These are phyloP conservation scores for Macrophya annulata DNA, from an alignment of 2,888 invertebrate species.

Conservation along the genomic window DNA sequence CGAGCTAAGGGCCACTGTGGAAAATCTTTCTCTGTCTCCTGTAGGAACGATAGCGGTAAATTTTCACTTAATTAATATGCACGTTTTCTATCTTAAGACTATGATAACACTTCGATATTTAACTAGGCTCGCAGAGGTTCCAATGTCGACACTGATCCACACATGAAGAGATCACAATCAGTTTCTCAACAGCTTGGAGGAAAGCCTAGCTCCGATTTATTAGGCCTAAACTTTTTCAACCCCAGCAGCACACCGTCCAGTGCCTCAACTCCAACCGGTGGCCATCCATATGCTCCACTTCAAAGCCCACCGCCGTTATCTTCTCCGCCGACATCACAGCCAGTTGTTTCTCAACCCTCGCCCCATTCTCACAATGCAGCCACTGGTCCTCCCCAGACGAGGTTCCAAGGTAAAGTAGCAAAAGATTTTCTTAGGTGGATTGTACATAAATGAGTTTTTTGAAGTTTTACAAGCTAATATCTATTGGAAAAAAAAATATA, in stretches of 20 bases:
- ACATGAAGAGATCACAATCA: slow-evolving; percentile 88
- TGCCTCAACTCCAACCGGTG: slow-evolving; percentile 88
- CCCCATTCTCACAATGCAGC: slow-evolving; percentile 74
- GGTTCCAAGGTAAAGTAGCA: slow-evolving; percentile 80
- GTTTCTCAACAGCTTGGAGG: slow-evolving; percentile 88
- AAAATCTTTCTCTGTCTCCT: slow-evolving; percentile 92
- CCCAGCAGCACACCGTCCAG: slow-evolving; percentile 91
- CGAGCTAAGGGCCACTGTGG: slow-evolving; percentile 95
- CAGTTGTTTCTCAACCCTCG: slow-evolving; percentile 60
- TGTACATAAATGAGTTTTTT: too few relatives aligned
- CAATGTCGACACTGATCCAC: slow-evolving; percentile 84
- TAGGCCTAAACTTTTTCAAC: slow-evolving; percentile 88
- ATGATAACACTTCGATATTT: slow-evolving; percentile 45
- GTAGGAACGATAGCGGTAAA: slow-evolving; percentile 84
- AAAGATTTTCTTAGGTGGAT: not conserved
- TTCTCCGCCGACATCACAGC: slow-evolving; percentile 74
- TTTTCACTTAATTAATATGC: slow-evolving; percentile 48
- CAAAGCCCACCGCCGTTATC: slow-evolving; percentile 84
- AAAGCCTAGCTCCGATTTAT: slow-evolving; percentile 90
- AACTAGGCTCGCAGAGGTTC: slow-evolving; percentile 85
- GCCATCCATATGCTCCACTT: slow-evolving; percentile 92
- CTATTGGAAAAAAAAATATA: too few relatives aligned
- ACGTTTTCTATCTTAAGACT: not conserved
- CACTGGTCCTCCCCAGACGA: slow-evolving; percentile 73
- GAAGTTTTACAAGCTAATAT: too few relatives aligned